phyloP scores from a whole-genome alignment of 2,888 invertebrate species.

The Hipparchia sbordonii region DNA sequence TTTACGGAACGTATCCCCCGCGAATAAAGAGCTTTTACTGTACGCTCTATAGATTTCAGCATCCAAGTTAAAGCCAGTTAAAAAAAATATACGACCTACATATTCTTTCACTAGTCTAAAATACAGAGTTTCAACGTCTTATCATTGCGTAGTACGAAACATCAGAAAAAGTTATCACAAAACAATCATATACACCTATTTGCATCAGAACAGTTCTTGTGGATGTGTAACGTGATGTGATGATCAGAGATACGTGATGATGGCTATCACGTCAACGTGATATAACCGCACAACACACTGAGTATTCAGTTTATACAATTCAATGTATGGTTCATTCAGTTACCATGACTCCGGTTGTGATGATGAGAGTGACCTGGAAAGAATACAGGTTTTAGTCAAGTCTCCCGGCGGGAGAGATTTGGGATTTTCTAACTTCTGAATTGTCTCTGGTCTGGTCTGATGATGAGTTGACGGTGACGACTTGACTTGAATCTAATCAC shows the following conservation, averaged over 20 bases:
- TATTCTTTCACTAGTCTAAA: neutral
- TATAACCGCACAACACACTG: slow-evolving; percentile 65
- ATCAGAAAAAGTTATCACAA: neutral
- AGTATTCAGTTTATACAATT: slow-evolving; percentile 61
- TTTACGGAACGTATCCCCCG: too few relatives aligned
- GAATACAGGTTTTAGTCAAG: slow-evolving; percentile 6
- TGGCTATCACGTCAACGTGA: slow-evolving; percentile 9
- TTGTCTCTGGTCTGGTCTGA: too few relatives aligned
- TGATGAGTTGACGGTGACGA: too few relatives aligned
- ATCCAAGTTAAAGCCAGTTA: too few relatives aligned
- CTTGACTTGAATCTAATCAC: too few relatives aligned
- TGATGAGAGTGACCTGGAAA: slow-evolving; percentile 53
- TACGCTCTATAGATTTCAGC: too few relatives aligned
- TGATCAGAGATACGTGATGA: slow-evolving; percentile 12
- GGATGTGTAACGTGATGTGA: slow-evolving; percentile 17
- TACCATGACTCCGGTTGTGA: slow-evolving; percentile 58
- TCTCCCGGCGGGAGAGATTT: too few relatives aligned
- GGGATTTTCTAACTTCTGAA: too few relatives aligned
- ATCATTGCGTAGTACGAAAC: neutral
- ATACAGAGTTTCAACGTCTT: neutral
- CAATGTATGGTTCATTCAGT: slow-evolving; percentile 41
- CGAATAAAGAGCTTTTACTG: too few relatives aligned
- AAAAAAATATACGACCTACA: too few relatives aligned
- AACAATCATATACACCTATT: slow-evolving; percentile 2
- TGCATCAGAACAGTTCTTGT: neutral